These are phyloP conservation scores for Chromobotia macracanthus DNA, from an alignment of 2,797 vertebrate genomes.

Conservation along the genomic window DNA sequence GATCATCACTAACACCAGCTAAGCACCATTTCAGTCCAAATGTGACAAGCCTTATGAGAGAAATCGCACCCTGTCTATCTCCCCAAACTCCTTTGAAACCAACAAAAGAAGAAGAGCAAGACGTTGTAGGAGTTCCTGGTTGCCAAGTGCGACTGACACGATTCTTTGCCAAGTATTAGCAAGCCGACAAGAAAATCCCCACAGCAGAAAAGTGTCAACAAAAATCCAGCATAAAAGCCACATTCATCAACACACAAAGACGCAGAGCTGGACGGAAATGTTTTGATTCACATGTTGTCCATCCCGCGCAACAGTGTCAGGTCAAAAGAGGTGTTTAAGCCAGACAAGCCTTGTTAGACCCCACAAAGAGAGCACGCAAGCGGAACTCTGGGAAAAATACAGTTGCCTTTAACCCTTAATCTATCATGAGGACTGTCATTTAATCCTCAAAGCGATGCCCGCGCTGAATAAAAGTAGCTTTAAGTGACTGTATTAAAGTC, in stretches of 20 bases:
- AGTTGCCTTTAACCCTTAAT: slow-evolving; percentile 65
- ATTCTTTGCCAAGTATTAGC: slow-evolving; percentile 70
- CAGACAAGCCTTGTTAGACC: slow-evolving; percentile 63
- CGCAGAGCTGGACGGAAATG: slow-evolving; percentile 61
- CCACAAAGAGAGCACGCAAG: slow-evolving; percentile 66
- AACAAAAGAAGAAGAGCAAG: slow-evolving; percentile 70
- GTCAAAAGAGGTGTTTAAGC: slow-evolving; percentile 66
- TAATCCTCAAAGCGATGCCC: slow-evolving; percentile 68
- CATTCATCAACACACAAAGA: slow-evolving; percentile 74
- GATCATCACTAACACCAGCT: slow-evolving; percentile 62
- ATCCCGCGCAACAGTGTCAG: slow-evolving; percentile 59
- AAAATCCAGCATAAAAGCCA: slow-evolving; percentile 70
- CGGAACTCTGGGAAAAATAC: slow-evolving; percentile 67
- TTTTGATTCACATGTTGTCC: slow-evolving; percentile 66
- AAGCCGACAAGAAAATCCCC: slow-evolving; percentile 70
- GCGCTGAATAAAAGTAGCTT: slow-evolving; percentile 71
- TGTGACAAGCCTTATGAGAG: slow-evolving; percentile 65
- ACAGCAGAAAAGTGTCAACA: slow-evolving; percentile 74
- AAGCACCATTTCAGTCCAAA: slow-evolving; percentile 64
- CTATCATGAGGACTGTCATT: slow-evolving; percentile 69
- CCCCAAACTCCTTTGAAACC: slow-evolving; percentile 43
- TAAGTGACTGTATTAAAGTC: slow-evolving; percentile 72
- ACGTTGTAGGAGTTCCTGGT: slow-evolving; percentile 70
- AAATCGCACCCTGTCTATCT: slow-evolving; percentile 72
- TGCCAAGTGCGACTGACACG: slow-evolving; percentile 72